phyloP scores from a whole-genome alignment of 2,888 invertebrate genomes.

The Microctonus brassicae region DNA sequence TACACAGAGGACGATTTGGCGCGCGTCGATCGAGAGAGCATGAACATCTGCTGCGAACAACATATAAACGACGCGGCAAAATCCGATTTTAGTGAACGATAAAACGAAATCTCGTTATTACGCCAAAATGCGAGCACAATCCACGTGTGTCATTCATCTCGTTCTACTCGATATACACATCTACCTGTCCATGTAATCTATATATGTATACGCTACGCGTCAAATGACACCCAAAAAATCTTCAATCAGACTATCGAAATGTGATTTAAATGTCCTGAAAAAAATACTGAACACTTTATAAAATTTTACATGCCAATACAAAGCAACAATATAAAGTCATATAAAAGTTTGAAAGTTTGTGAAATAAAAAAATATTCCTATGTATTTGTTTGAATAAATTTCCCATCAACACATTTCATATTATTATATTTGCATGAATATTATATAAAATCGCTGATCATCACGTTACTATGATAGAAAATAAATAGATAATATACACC shows the following conservation, averaged over 20 bases:
- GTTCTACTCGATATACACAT: too few relatives aligned
- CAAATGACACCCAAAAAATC: too few relatives aligned
- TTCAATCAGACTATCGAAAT: too few relatives aligned
- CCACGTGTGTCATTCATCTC: background rate
- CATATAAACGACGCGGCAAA: slow-evolving; percentile 22
- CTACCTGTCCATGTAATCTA: too few relatives aligned
- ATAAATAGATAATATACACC: background rate
- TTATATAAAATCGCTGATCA: background rate
- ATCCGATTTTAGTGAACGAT: slow-evolving; percentile 30
- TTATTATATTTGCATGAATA: background rate
- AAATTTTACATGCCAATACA: background rate
- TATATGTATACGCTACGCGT: too few relatives aligned
- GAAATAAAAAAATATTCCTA: background rate
- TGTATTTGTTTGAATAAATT: too few relatives aligned
- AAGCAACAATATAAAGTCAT: background rate
- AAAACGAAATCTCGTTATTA: slow-evolving; percentile 35
- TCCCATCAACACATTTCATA: too few relatives aligned
- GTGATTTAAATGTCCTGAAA: too few relatives aligned
- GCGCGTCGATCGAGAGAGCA: slow-evolving; percentile 7
- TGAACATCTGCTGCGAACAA: slow-evolving; percentile 16
- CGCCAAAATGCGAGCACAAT: slow-evolving; percentile 24
- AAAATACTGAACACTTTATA: too few relatives aligned
- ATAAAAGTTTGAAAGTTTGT: background rate
- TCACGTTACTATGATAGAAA: background rate
- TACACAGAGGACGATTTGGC: background rate